phyloP scores from a whole-genome alignment of 2,113 vertebrate species.

The Xiphophorus maculatus region DNA sequence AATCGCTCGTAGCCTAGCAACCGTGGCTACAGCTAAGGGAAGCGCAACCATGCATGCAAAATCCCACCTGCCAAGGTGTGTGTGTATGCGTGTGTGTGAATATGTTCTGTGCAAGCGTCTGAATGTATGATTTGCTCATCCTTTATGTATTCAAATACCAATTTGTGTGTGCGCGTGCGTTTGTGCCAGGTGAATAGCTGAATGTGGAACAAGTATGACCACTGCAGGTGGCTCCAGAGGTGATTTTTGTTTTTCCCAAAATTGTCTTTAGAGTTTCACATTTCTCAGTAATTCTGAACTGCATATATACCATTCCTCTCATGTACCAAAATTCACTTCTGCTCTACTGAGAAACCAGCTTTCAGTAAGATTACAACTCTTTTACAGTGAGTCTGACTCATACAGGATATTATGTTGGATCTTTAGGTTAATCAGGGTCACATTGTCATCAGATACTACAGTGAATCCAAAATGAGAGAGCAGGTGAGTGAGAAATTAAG shows the following conservation, averaged over 20 bases:
- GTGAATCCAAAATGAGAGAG: constrained; percentile 25
- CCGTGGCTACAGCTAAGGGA: constrained; percentile 87
- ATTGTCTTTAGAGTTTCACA: too few relatives aligned
- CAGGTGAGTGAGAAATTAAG: constrained; percentile 9
- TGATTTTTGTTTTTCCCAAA: too few relatives aligned
- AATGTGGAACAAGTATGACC: background rate
- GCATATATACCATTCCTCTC: background rate
- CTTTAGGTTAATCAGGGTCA: too few relatives aligned
- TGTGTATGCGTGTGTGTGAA: constrained; percentile 47
- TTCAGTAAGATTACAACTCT: too few relatives aligned
- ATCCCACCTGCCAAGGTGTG: constrained; percentile 86
- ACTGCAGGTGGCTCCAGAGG: background rate
- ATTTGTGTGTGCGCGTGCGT: too few relatives aligned
- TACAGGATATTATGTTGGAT: constrained; percentile 1
- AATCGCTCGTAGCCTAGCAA: constrained; percentile 96
- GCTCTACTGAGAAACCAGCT: too few relatives aligned
- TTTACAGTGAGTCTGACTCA: too few relatives aligned
- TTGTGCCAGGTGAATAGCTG: background rate
- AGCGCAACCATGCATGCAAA: constrained; percentile 96
- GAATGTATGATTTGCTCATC: constrained; percentile 9
- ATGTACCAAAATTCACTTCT: background rate
- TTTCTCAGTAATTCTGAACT: too few relatives aligned
- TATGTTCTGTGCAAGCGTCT: constrained; percentile 27
- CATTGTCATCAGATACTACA: too few relatives aligned
- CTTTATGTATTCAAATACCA: constrained; percentile 1